Conservation (phyloP, 2,888 invertebrate genomes). For the Scaptomyza caliginosa region DNA sequence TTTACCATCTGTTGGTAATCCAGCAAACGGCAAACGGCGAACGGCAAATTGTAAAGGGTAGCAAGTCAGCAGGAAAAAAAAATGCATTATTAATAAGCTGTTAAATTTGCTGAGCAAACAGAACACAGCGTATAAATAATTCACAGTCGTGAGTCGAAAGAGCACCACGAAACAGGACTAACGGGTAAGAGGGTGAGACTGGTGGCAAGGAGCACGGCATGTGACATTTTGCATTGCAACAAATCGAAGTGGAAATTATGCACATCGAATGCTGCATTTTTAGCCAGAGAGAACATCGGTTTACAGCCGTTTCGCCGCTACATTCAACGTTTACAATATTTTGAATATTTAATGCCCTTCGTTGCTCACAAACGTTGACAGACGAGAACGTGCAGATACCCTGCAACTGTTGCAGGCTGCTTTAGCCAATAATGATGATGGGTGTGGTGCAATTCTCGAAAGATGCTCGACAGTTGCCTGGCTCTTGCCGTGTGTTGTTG, state of each 20-base stretch:
- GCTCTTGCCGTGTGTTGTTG: constrained; percentile 7
- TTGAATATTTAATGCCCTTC: constrained; percentile 71
- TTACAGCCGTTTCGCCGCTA: constrained; percentile 27
- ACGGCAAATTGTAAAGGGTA: constrained; percentile 41
- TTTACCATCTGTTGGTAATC: constrained; percentile 5
- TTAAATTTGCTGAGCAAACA: constrained; percentile 79
- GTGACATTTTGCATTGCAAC: constrained; percentile 62
- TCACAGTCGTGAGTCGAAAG: constrained; percentile 33
- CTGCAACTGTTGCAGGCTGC: constrained; percentile 6
- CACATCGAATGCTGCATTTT: constrained; percentile 62
- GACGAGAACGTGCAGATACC: constrained; percentile 38
- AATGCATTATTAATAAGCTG: constrained; percentile 77
- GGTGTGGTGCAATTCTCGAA: constrained; percentile 1
- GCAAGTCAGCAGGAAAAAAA: constrained; percentile 64
- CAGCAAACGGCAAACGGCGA: no score
- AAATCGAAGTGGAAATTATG: constrained; percentile 76
- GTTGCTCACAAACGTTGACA: constrained; percentile 3
- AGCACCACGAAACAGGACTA: background rate
- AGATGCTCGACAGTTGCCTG: constrained; percentile 5
- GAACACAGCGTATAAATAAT: constrained; percentile 69
- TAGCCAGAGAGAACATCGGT: constrained; percentile 31
- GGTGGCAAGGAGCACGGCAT: constrained; percentile 8
- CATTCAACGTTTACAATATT: constrained; percentile 74
- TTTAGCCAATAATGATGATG: background rate
- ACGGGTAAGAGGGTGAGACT: background rate